Conservation (phyloP, 2,888 invertebrate genomes). For the Cheilosia pagana region DNA sequence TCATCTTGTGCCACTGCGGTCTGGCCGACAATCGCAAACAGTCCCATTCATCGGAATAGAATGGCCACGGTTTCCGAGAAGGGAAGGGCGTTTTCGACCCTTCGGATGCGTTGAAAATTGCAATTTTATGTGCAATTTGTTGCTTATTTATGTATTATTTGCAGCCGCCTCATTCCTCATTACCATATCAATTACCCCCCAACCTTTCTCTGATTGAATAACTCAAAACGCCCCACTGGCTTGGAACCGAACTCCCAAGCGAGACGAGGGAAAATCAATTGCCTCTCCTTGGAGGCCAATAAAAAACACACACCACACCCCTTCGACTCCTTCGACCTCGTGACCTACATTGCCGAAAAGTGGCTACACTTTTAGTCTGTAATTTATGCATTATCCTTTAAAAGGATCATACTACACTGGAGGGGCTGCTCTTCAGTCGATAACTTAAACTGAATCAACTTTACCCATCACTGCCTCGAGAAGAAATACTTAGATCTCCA, state of each 20-base stretch:
- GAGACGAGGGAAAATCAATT: slow-evolving; percentile 54
- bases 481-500: slow-evolving; percentile 16
- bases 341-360: slow-evolving; percentile 56
- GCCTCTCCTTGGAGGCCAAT: slow-evolving; percentile 20
- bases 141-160: neutral
- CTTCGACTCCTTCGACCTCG: slow-evolving; percentile 51
- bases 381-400: slow-evolving; percentile 60
- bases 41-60: neutral
- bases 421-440: slow-evolving; percentile 34
- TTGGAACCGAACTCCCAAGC: neutral
- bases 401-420: slow-evolving; percentile 27
- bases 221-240: neutral
- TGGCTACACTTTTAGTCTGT: slow-evolving; percentile 30
- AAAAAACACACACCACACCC: slow-evolving; percentile 48
- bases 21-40: neutral
- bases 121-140: neutral
- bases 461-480: neutral
- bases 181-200: slow-evolving; percentile 9
- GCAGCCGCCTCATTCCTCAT: neutral
- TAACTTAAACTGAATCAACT: slow-evolving; percentile 54
- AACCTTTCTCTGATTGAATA: neutral
- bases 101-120: slow-evolving; percentile 1
- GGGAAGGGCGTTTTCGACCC: neutral
- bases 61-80: neutral
- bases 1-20: neutral